Evolutionary conservation across 1,140 invertebrate genomes (phyloP), one percentile per base, ranked within the genome.

Genomic region (Psix sp.): DNA sequence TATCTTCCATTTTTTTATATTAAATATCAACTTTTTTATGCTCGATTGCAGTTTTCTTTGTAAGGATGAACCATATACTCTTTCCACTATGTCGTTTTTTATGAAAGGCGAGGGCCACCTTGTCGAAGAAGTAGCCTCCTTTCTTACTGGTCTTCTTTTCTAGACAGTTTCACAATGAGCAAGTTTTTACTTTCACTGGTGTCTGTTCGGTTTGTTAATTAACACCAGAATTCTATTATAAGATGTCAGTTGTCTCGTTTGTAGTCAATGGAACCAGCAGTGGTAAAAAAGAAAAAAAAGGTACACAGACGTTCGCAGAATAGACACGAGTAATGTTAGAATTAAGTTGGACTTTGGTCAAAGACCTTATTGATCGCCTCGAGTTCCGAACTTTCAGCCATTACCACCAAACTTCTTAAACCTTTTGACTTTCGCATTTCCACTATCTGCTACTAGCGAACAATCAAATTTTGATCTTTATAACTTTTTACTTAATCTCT

Each of bases 311-410:
- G 36, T 21, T 43, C 21, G 36, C 36, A 67, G 29, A 36, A 59
- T 35, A 70, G 43, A 71, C 56, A 59, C 70, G 74, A 76, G 60
- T 70, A 43, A 54, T 68, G 52, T 57, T 72, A 67, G 66, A 75
- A 60, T 74, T 59, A 63, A 72, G 67, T 65, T 65, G 76, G 59
- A 77, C 71, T 70, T 66, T 75, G 73, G 76, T 79, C 77, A 77
- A 79, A 79, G 70, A 76, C 73, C 73, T 79, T 79, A 79, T 79
- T 74, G 77, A 79, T 79, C 77, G 39, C 63, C 14, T 16, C 10
- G 31, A 71, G 48, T 63, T 63, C n/a, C 36, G 42, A 78, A 78
- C 52, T 76, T 74, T 60, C 42, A 52, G 40, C 66, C 54, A 49
- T 70, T 72, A 74, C 43, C 42, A 65, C 62, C 46, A 59, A 73